Evolutionary conservation across 2,113 vertebrate species (phyloP).

Genomic region (Perca schrenkii): DNA sequence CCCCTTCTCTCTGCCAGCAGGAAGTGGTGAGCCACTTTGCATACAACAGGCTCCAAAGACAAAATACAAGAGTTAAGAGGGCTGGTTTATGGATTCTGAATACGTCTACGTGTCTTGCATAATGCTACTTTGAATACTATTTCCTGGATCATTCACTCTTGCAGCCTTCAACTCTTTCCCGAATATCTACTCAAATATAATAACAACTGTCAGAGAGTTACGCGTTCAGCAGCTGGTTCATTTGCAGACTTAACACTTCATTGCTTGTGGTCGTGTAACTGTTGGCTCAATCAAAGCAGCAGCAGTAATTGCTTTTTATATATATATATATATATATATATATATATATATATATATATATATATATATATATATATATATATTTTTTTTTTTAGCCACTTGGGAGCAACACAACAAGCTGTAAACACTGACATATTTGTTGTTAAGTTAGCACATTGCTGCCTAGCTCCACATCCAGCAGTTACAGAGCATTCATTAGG

Average conservation of each 20-base stretch:
- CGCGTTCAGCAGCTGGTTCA: not conserved
- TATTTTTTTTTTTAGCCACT: not conserved
- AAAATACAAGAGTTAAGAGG: too few species aligned
- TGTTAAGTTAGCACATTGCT: too few species aligned
- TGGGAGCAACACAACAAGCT: not conserved
- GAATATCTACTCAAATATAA: not conserved
- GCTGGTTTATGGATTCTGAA: not conserved
- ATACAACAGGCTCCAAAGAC: constrained; percentile 33
- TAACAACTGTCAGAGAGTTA: too few species aligned
- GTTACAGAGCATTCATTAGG: too few species aligned
- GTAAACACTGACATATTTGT: not conserved
- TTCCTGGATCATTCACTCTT: not conserved
- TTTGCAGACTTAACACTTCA: not conserved
- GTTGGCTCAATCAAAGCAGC: not conserved
- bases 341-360: too few species aligned
- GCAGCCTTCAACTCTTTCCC: not conserved
- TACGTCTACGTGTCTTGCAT: not conserved
- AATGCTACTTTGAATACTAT: not conserved
- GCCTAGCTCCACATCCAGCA: too few species aligned
- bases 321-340: too few species aligned
- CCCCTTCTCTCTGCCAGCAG: constrained; percentile 58
- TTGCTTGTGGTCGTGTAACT: not conserved
- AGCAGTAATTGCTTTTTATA: not conserved
- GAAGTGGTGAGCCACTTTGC: constrained; percentile 57
- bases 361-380: too few species aligned